Evolutionary conservation across 92 coral and sea anemone species (phyloP).

Genomic region (Scolanthus callimorphus): DNA sequence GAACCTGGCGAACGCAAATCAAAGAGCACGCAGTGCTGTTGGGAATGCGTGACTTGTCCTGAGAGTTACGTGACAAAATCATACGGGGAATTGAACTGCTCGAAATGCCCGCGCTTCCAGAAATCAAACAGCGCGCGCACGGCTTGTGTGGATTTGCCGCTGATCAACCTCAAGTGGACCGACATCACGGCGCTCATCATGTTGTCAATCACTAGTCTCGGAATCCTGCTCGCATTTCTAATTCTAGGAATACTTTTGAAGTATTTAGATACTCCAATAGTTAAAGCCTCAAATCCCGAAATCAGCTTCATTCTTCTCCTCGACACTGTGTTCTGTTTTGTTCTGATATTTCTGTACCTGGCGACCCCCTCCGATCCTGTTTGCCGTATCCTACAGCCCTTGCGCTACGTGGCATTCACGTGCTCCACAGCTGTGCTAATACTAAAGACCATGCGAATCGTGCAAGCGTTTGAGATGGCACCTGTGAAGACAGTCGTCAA

Average conservation of each 20-base stretch:
- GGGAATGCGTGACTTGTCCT: conserved; percentile 60
- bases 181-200: conserved; percentile 35
- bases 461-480: conserved; percentile 51
- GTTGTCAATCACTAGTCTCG: conserved; percentile 22
- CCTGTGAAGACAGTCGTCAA: conserved; percentile 11
- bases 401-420: conserved; percentile 45
- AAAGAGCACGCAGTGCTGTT: conserved; percentile 47
- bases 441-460: conserved; percentile 70
- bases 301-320: conserved; percentile 50
- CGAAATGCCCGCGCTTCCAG: conserved; percentile 41
- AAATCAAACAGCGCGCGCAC: conserved; percentile 43
- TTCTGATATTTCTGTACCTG: conserved; percentile 44
- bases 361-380: conserved; percentile 35
- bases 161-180: conserved; percentile 32
- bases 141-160: conserved; percentile 48
- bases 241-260: conserved; percentile 35
- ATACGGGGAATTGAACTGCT: conserved; percentile 32
- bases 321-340: conserved; percentile 35
- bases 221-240: conserved; percentile 33
- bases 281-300: conserved; percentile 65
- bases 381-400: conserved; percentile 43
- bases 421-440: conserved; percentile 41
- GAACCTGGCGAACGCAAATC: conserved; percentile 52
- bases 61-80: conserved; percentile 25
- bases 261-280: conserved; percentile 53